Base-by-base conservation (phyloP, 2,888 invertebrate species). In the Melanophora roralis region DNA sequence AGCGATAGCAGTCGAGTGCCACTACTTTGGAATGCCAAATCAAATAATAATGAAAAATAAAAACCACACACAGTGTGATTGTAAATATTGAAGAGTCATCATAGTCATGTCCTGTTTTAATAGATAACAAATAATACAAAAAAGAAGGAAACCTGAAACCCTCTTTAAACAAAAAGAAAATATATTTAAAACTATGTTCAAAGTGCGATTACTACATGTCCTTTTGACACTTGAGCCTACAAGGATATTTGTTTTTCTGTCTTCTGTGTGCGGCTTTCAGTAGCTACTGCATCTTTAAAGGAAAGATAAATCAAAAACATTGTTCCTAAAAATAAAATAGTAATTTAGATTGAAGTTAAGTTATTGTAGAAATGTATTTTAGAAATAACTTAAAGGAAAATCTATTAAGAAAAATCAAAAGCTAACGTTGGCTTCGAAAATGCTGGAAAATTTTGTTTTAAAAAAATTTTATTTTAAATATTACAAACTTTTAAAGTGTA, bases 321-420 rank as follows among this genome's bases (percentile, higher is more conserved):
- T 57, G 53, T 27, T 69, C 76, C 77, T 76, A 53, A 74, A 59
- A 77, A 72, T 77, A 71, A 68, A 78, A 81, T 21, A 38, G 19
- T 40, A 14, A 55, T 64, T 36, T 2, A n/a, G 8, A n/a, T n/a
- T n/a, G n/a, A n/a, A n/a, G n/a, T n/a, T n/a, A n/a, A n/a, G n/a
- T n/a, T n/a, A n/a, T n/a, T n/a, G n/a, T n/a, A n/a, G n/a, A n/a
- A n/a, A n/a, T n/a, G n/a, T n/a, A n/a, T n/a, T n/a, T n/a, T n/a
- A n/a, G n/a, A n/a, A n/a, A n/a, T n/a, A n/a, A n/a, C n/a, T n/a
- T n/a, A n/a, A n/a, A n/a, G n/a, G n/a, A n/a, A n/a, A n/a, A n/a
- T n/a, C n/a, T n/a, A n/a, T n/a, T n/a, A n/a, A n/a, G n/a, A n/a
- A n/a, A n/a, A n/a, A n/a, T n/a, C n/a, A n/a, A n/a, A n/a, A n/a